Evolutionary conservation across 1,140 invertebrate species (phyloP).

Genomic region (Stegodyphus dumicola): DNA sequence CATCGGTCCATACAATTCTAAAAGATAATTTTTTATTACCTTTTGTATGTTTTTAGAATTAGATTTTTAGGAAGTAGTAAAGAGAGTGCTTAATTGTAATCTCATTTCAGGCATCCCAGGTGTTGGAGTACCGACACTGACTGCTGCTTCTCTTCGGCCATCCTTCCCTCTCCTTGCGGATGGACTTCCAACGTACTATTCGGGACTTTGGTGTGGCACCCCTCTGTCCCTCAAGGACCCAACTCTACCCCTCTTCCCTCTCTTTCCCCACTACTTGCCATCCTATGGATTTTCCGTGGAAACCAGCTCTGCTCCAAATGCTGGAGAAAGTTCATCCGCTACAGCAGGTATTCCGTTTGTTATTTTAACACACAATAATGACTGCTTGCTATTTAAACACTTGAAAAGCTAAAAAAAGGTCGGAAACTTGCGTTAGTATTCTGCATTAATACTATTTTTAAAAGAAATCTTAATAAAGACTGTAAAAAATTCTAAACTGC

Average conservation of each 20-base stretch:
- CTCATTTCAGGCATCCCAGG: slow-evolving; percentile 11
- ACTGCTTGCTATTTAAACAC: too few species aligned
- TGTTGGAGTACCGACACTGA: slow-evolving; percentile 11
- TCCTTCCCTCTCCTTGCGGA: slow-evolving; percentile 56
- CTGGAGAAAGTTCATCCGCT: slow-evolving; percentile 8
- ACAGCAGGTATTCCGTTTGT: background rate
- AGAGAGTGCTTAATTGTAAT: background rate
- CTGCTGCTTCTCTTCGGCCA: slow-evolving; percentile 32
- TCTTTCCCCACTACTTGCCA: slow-evolving; percentile 60
- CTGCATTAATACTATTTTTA: too few species aligned
- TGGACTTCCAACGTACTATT: slow-evolving; percentile 55
- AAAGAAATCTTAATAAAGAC: too few species aligned
- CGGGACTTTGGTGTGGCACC: slow-evolving; percentile 58
- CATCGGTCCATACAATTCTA: background rate
- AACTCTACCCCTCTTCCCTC: slow-evolving; percentile 56
- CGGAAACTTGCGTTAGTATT: too few species aligned
- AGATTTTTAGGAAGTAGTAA: too few species aligned
- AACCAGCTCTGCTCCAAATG: background rate
- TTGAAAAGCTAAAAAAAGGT: too few species aligned
- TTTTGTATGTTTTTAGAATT: too few species aligned
- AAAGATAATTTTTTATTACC: too few species aligned
- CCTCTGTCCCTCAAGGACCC: slow-evolving; percentile 53
- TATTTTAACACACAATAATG: too few species aligned
- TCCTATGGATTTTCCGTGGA: slow-evolving; percentile 52
- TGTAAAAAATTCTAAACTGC: too few species aligned